These are phyloP conservation scores for human DNA, from an alignment of 2,113 vertebrate genomes.

Conservation along the genomic window DNA sequence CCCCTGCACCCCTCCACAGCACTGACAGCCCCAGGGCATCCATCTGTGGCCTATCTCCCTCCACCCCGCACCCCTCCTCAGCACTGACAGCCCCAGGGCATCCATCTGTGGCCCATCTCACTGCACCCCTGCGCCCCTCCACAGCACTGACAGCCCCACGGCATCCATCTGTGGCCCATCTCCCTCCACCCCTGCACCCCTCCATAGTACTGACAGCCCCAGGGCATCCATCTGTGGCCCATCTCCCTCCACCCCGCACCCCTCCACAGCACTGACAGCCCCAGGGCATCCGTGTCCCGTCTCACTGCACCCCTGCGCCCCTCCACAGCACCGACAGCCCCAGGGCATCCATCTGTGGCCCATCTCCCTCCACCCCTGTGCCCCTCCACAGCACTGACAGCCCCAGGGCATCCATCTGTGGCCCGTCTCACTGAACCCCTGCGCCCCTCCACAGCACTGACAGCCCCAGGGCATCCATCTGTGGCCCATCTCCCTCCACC, in stretches of 20 bases:
- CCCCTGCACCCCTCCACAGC: not conserved
- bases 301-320: rapidly evolving
- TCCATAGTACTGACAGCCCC: not conserved
- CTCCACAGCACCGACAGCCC: not conserved
- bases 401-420: not conserved
- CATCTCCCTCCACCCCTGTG: not conserved
- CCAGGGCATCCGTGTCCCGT: not conserved
- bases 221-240: not conserved
- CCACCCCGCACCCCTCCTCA: too few species aligned
- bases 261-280: not conserved
- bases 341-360: not conserved
- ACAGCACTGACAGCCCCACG: not conserved
- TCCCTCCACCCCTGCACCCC: not conserved
- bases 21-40: not conserved
- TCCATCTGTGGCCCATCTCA: not conserved
- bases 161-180: not conserved
- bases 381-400: not conserved
- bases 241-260: not conserved
- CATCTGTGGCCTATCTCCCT: not conserved
- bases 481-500: not conserved
- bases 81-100: not conserved
- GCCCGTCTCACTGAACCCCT: not conserved
- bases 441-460: too few species aligned
- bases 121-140: rapidly evolving
- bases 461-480: not conserved